Conservation (phyloP, 2,113 vertebrate species). For the Leptobrachium ailaonicum region DNA sequence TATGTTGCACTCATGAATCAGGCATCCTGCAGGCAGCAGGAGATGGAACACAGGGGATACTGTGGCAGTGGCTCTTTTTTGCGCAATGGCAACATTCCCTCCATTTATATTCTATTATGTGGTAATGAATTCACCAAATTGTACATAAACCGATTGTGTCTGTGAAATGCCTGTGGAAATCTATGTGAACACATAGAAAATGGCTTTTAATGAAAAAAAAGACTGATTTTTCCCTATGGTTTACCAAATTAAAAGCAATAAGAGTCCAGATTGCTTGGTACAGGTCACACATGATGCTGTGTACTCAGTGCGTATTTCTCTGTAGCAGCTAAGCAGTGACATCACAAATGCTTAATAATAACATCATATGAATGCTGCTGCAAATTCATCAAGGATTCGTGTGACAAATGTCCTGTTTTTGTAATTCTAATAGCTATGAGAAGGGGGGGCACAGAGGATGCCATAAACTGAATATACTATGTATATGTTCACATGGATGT, state of each 20-base stretch:
- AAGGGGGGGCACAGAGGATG: background rate
- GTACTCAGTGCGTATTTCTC: background rate
- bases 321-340: background rate
- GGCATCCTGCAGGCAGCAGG: background rate
- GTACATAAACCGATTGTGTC: background rate
- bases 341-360: background rate
- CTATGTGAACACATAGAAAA: background rate
- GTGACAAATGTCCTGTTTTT: background rate
- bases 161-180: background rate
- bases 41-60: background rate
- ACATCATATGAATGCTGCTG: background rate
- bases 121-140: background rate
- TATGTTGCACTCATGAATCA: background rate
- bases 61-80: background rate
- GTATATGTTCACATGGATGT: background rate
- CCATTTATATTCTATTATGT: background rate
- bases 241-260: background rate
- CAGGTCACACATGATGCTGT: background rate
- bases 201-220: too few relatives aligned
- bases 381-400: background rate
- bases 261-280: background rate
- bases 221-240: too few relatives aligned
- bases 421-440: background rate
- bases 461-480: background rate
- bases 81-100: background rate